Percentiles rank a stretch among this genome's conserved stretches.
These are phyloP conservation scores for Acanthosepion esculentum DNA, from an alignment of 2,888 invertebrate species.

Conservation along the genomic window DNA sequence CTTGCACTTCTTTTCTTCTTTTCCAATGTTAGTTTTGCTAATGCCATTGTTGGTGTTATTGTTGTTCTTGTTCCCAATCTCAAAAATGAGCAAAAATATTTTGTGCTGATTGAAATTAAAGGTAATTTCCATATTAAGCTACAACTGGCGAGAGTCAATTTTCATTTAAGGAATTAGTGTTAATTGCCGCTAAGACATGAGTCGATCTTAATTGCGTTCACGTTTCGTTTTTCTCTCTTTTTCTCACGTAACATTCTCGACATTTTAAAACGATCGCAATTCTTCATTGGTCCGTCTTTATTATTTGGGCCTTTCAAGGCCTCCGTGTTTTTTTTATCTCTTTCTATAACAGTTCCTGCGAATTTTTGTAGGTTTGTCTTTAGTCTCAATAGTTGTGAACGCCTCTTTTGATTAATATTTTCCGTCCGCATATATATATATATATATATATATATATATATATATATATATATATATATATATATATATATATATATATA, in stretches of 20 bases:
- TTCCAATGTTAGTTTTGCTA: neutral
- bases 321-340: neutral
- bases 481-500: no score
- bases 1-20: neutral
- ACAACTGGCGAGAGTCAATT: neutral
- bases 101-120: neutral
- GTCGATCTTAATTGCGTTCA: neutral
- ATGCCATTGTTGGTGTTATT: neutral
- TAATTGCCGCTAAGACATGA: conserved; percentile 9
- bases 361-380: no score
- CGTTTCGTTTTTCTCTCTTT: neutral
- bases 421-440: no score
- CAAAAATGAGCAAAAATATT: neutral
- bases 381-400: no score
- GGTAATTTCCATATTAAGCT: neutral
- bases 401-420: no score
- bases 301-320: neutral
- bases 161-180: neutral
- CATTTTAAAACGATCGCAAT: neutral
- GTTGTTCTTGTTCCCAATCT: neutral
- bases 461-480: no score
- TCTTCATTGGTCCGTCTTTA: neutral
- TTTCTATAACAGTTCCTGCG: no score
- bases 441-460: no score
- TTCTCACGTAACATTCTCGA: neutral